These are phyloP conservation scores for Spheniscus mendiculus DNA, from an alignment of 2,113 vertebrate species.

Conservation along the genomic window DNA sequence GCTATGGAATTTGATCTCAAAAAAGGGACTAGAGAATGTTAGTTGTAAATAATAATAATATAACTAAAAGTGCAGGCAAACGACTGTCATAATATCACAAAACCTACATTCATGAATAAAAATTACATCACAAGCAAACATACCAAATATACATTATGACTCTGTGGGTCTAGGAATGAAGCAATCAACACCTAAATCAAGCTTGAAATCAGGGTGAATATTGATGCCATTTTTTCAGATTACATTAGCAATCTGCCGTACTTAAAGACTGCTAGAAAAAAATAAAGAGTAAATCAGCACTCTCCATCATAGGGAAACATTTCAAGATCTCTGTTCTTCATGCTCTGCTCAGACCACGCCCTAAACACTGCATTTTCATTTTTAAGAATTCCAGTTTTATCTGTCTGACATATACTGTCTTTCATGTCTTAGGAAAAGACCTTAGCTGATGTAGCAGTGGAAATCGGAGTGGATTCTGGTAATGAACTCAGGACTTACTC, in stretches of 20 bases:
- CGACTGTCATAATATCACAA: background rate
- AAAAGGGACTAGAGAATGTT: background rate
- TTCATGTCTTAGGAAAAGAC: background rate
- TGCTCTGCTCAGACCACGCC: background rate
- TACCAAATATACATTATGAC: background rate
- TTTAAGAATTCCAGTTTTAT: background rate
- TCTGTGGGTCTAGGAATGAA: background rate
- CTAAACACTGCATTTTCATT: background rate
- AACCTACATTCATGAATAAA: background rate
- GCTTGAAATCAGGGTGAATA: constrained; percentile 31
- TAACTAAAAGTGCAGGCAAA: background rate
- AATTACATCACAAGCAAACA: background rate
- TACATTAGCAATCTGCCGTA: constrained; percentile 9
- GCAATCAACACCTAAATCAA: constrained; percentile 38
- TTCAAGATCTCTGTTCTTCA: background rate
- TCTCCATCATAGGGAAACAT: background rate
- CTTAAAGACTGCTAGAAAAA: background rate
- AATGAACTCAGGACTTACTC: constrained; percentile 8
- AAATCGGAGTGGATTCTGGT: background rate
- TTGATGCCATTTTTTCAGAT: background rate
- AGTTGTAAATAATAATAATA: constrained; percentile 15
- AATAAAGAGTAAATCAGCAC: background rate
- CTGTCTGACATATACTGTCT: background rate
- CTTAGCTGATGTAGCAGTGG: background rate
- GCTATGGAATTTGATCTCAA: background rate